Evolutionary conservation across 2,888 invertebrate species (phyloP).

Genomic region (Deroplatys truncata): DNA sequence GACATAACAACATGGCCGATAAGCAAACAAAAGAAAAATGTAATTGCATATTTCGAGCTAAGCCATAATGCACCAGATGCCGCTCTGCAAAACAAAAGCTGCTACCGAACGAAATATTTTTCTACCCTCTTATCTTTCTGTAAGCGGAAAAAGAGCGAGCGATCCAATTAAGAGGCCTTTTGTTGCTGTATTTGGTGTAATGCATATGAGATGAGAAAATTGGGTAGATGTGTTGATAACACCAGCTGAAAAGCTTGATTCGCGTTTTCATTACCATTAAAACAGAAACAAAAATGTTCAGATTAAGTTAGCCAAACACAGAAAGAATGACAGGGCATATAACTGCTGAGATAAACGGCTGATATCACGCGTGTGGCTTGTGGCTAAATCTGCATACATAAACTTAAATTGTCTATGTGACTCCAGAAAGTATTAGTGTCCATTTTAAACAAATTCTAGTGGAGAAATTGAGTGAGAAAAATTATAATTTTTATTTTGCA

Average conservation of each 20-base stretch:
- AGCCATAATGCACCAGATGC: background rate
- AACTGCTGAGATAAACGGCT: background rate
- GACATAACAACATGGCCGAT: background rate
- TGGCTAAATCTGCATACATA: background rate
- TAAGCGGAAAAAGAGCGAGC: background rate
- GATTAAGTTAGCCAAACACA: background rate
- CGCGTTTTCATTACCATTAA: background rate
- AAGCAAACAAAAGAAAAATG: background rate
- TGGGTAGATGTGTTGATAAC: background rate
- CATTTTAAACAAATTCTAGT: too few relatives aligned
- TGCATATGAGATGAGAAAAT: background rate
- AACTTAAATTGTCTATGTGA: too few relatives aligned
- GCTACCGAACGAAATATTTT: background rate
- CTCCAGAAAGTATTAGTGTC: too few relatives aligned
- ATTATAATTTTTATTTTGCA: too few relatives aligned
- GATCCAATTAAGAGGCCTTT: background rate
- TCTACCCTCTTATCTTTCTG: background rate
- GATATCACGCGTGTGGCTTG: too few relatives aligned
- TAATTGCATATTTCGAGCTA: background rate
- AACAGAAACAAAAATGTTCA: background rate
- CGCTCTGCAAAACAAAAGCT: background rate
- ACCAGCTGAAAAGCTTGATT: background rate
- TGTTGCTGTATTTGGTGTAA: background rate
- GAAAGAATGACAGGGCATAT: background rate
- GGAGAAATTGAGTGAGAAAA: too few relatives aligned